Evolutionary conservation across 2,113 vertebrate species (phyloP), one percentile per base, ranked within the genome.

Genomic region (Gopherus evgoodei): DNA sequence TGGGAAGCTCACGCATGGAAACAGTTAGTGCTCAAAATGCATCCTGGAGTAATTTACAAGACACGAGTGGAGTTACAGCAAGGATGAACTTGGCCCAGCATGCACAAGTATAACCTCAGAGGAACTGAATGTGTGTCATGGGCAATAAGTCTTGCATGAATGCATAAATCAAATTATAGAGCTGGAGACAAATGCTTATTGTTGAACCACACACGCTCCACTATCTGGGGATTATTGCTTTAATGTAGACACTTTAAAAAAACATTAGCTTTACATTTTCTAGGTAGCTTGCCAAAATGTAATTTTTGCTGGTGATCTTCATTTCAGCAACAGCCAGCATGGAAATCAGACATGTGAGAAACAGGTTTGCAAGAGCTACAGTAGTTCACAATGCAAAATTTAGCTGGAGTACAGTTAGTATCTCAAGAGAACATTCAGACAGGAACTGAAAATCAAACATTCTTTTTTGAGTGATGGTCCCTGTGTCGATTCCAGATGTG

Each of bases 141-240:
- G 42, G 53, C 79, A 86, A 0, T 6, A 87, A 78, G 42, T 65
- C 81, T 84, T 2, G 0, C 72, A 75, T 86, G 79, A 92, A 84
- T 56, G 65, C 84, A 49, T 83, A 90, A 93, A 96, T 91, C 93
- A 88, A 90, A 91, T 88, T 69, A 83, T 12, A 80, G 50, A 84
- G 56, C 56, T 84, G 56, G 24, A 83, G 83, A 85, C 81, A 96
- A 86, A 90, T 56, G 42, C 17, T 88, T 78, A 83, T 14, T 91
- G 72, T 50, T 80, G 52, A 92, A 80, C 47, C 78, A 78, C 47
- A 82, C 8, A 19, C 11, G 76, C 44, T 83, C 35, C 59, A 88
- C 62, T 83, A 88, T 86, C 85, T 82, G 54, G 21, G 49, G 83
- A 59, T 81, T 95, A 91, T 47, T 38, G 42, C 49, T 83, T 42